These are phyloP conservation scores for Trichomalopsis sarcophagae DNA, from an alignment of 1,140 invertebrate genomes.

Conservation along the genomic window DNA sequence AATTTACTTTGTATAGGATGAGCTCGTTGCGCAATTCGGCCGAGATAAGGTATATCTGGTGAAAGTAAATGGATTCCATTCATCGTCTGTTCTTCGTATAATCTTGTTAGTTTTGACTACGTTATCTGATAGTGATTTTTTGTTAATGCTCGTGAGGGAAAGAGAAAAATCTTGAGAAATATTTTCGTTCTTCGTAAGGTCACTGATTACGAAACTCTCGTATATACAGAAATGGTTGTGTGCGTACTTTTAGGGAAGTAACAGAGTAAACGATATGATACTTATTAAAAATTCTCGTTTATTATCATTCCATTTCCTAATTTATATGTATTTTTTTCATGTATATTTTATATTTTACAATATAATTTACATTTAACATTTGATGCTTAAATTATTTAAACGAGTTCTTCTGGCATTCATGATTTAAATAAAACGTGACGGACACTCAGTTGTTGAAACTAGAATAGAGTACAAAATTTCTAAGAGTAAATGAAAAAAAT, in stretches of 20 bases:
- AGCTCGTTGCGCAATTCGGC: background rate
- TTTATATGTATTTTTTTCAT: background rate
- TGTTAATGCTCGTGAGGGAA: background rate
- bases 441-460: background rate
- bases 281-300: slow-evolving; percentile 29
- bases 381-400: slow-evolving; percentile 16
- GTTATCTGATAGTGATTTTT: background rate
- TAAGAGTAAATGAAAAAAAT: slow-evolving; percentile 12
- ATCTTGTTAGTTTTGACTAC: background rate
- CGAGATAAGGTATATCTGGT: background rate
- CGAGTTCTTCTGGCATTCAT: background rate
- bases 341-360: slow-evolving; percentile 21
- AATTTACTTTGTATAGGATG: background rate
- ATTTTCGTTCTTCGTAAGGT: background rate
- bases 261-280: background rate
- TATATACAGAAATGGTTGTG: background rate
- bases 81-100: background rate
- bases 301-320: slow-evolving; percentile 18
- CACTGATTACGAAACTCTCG: background rate
- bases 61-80: slow-evolving; percentile 2
- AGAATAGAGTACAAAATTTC: background rate
- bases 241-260: background rate
- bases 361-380: slow-evolving; percentile 27
- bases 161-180: background rate
- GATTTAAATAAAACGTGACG: slow-evolving; percentile 10